Evolutionary conservation across 2,888 invertebrate species (phyloP), one percentile per base, ranked within the genome.

Genomic region (Phaonia tiefii): DNA sequence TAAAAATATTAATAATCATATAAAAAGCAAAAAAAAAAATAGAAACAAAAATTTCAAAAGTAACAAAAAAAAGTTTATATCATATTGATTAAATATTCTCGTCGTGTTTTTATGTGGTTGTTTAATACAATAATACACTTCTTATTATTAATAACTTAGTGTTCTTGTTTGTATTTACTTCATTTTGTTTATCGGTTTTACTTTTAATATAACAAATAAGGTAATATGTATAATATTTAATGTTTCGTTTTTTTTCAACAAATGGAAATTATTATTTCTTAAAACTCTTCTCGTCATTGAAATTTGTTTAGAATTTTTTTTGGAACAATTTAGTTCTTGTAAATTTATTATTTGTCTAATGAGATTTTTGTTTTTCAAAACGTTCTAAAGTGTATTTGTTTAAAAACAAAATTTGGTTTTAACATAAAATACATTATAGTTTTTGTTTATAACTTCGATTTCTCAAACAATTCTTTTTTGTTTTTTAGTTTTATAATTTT

Each of bases 281-380:
- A 71, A 77, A 78, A 75, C n/a, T 81, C 70, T 72, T 66, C 42
- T 73, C n/a, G n/a, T n/a, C 70, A 74, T 75, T 39, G 39, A 76
- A 25, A 71, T 69, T 77, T 63, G 42, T 54, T 54, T 49, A 7
- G 11, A n/a, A 22, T 39, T 49, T 65, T 49, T 63, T 66, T 66
- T 1, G 42, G 37, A 66, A 65, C 37, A 44, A 31, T 67, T 72
- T 66, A 39, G 31, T 31, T 67, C 25, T 79, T 75, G 67, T 31
- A 44, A 66, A 49, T 69, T 79, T 82, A 75, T 80, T 80, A 73
- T 79, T 79, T 73, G 66, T 76, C 76, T 79, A 79, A 76, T 79
- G 79, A 79, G 79, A 79, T 82, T 82, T 79, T 80, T 67, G 11
- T 11, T 63, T 51, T n/a, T 54, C 25, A 31, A 31, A 58, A 15